Percentiles rank a stretch among this genome's conserved stretches.
These are phyloP conservation scores for Ceuthmochares aereus DNA, from an alignment of 2,113 vertebrate genomes.

Conservation along the genomic window DNA sequence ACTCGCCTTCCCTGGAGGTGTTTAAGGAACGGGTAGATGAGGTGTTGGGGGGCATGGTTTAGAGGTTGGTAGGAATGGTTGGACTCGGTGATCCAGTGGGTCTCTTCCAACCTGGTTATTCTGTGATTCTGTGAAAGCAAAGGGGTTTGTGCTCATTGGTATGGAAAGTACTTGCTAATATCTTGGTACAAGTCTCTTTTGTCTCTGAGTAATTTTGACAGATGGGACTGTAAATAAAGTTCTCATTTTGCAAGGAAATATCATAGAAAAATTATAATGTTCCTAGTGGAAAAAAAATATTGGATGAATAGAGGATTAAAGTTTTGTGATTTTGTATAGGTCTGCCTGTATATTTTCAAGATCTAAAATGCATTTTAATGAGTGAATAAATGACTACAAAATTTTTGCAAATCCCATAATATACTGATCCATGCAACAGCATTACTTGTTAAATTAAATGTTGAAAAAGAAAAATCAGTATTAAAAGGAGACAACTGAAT, in stretches of 20 bases:
- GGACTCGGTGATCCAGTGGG: too few species aligned
- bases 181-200: background rate
- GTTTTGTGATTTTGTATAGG: background rate
- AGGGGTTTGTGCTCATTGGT: background rate
- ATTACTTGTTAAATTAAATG: background rate
- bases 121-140: too few species aligned
- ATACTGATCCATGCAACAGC: background rate
- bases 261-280: background rate
- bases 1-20: too few species aligned
- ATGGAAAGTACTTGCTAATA: background rate
- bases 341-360: background rate
- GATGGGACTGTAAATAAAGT: background rate
- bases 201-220: background rate
- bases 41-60: too few species aligned
- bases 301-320: background rate
- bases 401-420: background rate
- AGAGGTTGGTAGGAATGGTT: too few species aligned
- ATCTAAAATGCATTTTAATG: background rate
- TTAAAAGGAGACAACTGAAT: background rate
- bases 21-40: too few species aligned
- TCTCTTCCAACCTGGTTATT: too few species aligned
- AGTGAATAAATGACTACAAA: background rate
- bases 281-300: background rate
- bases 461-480: background rate
- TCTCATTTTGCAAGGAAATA: background rate